These are phyloP conservation scores for Itoplectis maculator DNA, from an alignment of 2,888 invertebrate species.

Conservation along the genomic window DNA sequence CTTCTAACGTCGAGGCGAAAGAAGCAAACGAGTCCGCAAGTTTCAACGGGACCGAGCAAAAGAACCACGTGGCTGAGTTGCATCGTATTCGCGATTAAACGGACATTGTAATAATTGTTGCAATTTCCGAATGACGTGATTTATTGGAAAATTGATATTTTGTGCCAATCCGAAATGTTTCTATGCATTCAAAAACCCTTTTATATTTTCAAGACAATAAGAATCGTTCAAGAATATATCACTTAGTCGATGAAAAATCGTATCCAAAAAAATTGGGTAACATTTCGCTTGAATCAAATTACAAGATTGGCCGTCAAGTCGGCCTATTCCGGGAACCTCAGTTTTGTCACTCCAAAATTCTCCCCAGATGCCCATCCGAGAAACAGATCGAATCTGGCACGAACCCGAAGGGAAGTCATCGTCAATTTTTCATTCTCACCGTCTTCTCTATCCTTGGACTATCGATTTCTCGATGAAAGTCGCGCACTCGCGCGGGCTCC, in stretches of 20 bases:
- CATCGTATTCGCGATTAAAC: conserved; percentile 34
- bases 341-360: neutral
- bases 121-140: too few relatives aligned
- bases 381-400: neutral
- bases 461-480: conserved; percentile 73
- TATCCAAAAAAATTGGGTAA: too few relatives aligned
- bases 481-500: conserved; percentile 24
- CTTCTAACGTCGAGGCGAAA: conserved; percentile 31
- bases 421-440: conserved; percentile 71
- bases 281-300: neutral
- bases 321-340: neutral
- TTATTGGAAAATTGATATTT: too few relatives aligned
- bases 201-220: too few relatives aligned
- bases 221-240: too few relatives aligned
- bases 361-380: too few relatives aligned
- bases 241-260: too few relatives aligned
- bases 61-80: conserved; percentile 34
- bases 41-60: conserved; percentile 26
- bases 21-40: conserved; percentile 30
- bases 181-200: too few relatives aligned
- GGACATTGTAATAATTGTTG: neutral
- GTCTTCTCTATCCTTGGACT: conserved; percentile 73
- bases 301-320: neutral
- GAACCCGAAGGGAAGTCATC: conserved; percentile 47
- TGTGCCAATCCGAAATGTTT: too few relatives aligned